Evolutionary conservation across 2,888 invertebrate species (phyloP).

Genomic region (Rhagophthalmus giganteus): DNA sequence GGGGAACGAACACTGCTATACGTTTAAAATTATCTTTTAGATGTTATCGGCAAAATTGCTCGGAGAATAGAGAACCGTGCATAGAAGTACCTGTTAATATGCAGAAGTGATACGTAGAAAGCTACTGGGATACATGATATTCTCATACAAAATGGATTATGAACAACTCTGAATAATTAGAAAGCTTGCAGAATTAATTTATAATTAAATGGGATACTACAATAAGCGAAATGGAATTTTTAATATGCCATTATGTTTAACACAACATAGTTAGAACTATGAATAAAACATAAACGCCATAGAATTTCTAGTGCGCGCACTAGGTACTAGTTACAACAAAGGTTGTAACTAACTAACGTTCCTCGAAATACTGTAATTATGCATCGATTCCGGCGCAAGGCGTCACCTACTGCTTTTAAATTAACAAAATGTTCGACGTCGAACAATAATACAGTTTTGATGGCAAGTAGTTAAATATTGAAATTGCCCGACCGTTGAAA

Average conservation of each 20-base stretch:
- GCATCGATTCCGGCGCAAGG: too few species aligned
- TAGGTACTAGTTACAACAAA: not conserved
- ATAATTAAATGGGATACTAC: constrained; percentile 18
- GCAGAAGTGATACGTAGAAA: constrained; percentile 21
- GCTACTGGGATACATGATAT: constrained; percentile 10
- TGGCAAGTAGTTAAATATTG: too few species aligned
- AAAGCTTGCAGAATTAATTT: constrained; percentile 21
- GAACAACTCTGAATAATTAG: constrained; percentile 23
- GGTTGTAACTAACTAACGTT: constrained; percentile 3
- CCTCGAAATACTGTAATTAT: constrained; percentile 5
- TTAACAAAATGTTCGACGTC: too few species aligned
- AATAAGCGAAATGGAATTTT: constrained; percentile 21
- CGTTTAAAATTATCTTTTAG: constrained; percentile 11
- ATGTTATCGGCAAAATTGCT: constrained; percentile 16
- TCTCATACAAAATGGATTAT: constrained; percentile 21
- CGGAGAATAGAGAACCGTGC: constrained; percentile 14
- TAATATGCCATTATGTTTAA: constrained; percentile 9
- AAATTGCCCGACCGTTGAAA: too few species aligned
- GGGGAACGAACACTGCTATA: constrained; percentile 18
- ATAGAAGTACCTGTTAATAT: constrained; percentile 28
- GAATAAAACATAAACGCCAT: not conserved
- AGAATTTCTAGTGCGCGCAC: not conserved
- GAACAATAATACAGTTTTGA: too few species aligned
- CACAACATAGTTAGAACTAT: not conserved
- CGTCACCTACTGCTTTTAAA: too few species aligned